Base-by-base conservation (phyloP, 2,113 vertebrate species). In the Balaeniceps rex region DNA sequence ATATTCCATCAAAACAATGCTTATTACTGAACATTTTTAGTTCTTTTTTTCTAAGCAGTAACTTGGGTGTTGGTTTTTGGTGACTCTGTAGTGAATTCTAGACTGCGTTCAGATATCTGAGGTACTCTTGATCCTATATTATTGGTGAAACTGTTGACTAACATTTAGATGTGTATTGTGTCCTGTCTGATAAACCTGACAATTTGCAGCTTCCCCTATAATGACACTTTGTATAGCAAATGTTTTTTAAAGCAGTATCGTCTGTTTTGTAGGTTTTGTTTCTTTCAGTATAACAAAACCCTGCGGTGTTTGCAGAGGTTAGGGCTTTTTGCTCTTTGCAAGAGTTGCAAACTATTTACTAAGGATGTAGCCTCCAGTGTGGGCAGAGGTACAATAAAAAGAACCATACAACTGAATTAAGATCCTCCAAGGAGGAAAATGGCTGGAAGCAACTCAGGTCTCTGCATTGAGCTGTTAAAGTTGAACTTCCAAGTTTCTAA, bases 401-500 rank as follows among this genome's bases (percentile, higher is more conserved):
- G 86, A 94, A 69, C 91, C 58, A 58, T 74, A 71, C 1, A 8
- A 46, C 72, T 84, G 83, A 66, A 71, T 54, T 63, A 38, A 86
- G 87, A n/a, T 96, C 70, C 44, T 90, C n/a, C 58, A 87, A 69
- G 71, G 42, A 88, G 85, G 70, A 89, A 76, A 87, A 84, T 23
- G 72, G 42, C 76, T 83, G 87, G 79, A 96, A 92, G 83, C 95
- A 71, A 70, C 94, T 91, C 47, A 91, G 85, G 57, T 96, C 87
- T 94, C 69, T 93, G 85, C 75, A 79, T 12, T 54, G 83, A 96
- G 96, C 76, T 89, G 91, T 63, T 96, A 40, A 95, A 93, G 91
- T 87, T 52, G 88, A 93, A 95, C 94, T 95, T 91, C 84, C 78
- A 90, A 95, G 60, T 97, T 97, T 97, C 95, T 97, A 98, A 98